These are phyloP conservation scores for Pithys albifrons DNA, from an alignment of 2,113 vertebrate species.

Conservation along the genomic window DNA sequence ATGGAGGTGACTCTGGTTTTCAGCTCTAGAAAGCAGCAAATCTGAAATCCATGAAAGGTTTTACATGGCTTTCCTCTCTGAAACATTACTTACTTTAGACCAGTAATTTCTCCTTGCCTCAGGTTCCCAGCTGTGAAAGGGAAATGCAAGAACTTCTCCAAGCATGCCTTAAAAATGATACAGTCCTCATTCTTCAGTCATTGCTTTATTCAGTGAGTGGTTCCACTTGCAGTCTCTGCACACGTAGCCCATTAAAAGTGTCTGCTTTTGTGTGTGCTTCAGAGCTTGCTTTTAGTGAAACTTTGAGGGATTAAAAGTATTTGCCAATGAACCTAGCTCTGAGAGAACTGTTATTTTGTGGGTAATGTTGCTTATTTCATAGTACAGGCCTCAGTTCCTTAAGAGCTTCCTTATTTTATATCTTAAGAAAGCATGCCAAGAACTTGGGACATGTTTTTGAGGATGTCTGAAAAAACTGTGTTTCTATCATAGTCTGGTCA, in stretches of 20 bases:
- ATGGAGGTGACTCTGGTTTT: not conserved
- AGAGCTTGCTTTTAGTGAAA: not conserved
- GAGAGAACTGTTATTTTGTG: not conserved
- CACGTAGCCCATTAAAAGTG: not conserved
- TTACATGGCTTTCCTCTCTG: not conserved
- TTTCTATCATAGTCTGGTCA: not conserved
- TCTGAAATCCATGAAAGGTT: not conserved
- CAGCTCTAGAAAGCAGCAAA: not conserved
- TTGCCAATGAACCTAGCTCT: not conserved
- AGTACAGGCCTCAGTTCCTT: not conserved
- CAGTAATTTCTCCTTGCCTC: not conserved
- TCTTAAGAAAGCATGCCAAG: not conserved
- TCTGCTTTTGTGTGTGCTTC: not conserved
- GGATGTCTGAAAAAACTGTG: not conserved
- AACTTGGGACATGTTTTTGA: rapidly evolving
- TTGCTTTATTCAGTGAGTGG: not conserved
- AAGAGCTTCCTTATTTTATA: not conserved
- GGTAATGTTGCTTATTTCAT: not conserved
- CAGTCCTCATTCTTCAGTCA: not conserved
- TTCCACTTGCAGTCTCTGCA: not conserved
- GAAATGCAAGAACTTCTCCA: not conserved
- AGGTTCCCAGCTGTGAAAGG: not conserved
- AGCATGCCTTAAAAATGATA: not conserved
- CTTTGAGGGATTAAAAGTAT: not conserved
- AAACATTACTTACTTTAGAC: not conserved